phyloP scores from a whole-genome alignment of 2,113 vertebrate species.

The Mohoua ochrocephala region DNA sequence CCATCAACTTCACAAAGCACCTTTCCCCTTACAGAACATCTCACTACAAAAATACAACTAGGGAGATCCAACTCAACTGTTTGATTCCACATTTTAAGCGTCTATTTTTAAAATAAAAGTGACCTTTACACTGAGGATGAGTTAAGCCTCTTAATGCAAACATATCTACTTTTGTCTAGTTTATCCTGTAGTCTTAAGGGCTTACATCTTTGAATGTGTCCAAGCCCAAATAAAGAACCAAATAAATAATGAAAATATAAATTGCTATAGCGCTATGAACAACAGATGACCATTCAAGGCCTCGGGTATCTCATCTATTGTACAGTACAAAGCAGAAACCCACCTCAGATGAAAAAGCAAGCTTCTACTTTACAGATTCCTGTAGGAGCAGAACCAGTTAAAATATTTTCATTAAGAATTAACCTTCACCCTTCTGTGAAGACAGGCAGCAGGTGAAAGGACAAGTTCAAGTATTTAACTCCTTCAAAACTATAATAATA shows the following conservation, averaged over 20 bases:
- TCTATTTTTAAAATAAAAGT: constrained; percentile 57
- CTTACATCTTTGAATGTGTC: constrained; percentile 36
- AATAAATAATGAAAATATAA: constrained; percentile 11
- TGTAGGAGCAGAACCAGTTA: neutral
- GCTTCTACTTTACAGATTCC: neutral
- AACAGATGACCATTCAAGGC: neutral
- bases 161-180: constrained; percentile 49
- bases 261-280: neutral
- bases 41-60: neutral
- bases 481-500: neutral
- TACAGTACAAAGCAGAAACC: neutral
- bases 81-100: constrained; percentile 12
- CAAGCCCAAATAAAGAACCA: constrained; percentile 46
- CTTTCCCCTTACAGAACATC: neutral
- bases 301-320: neutral
- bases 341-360: neutral
- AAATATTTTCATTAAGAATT: neutral
- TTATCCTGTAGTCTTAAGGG: constrained; percentile 55
- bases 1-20: neutral
- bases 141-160: constrained; percentile 53
- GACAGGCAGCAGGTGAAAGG: neutral
- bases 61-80: neutral
- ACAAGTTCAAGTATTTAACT: neutral
- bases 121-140: constrained; percentile 42
- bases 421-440: neutral